A percentile compares a stretch with the other conserved stretches of the same genome.
Conservation (phyloP, 2,888 invertebrate genomes). For the Dolichomitus sp. region DNA sequence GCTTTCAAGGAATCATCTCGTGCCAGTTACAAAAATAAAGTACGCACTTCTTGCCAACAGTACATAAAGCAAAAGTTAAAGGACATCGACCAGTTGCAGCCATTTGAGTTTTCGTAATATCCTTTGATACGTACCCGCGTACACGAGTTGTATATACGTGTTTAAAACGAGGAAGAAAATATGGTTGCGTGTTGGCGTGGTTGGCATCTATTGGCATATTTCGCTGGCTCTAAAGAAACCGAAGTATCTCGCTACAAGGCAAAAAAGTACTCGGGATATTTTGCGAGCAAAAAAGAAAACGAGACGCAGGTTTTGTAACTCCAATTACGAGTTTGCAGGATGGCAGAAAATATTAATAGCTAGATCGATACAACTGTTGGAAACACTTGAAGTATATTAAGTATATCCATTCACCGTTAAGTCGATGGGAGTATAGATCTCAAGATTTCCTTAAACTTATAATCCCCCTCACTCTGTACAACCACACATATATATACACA, state of each 20-base stretch:
- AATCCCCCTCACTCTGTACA: neutral
- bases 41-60: neutral
- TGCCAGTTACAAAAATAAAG: neutral
- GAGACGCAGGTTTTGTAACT: constrained; percentile 12
- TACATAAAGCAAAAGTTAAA: constrained; percentile 37
- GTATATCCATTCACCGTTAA: constrained; percentile 29
- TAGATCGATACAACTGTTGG: constrained; percentile 37
- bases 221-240: constrained; percentile 43
- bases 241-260: constrained; percentile 23
- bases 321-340: constrained; percentile 8
- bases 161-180: constrained; percentile 20
- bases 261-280: constrained; percentile 18
- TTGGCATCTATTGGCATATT: constrained; percentile 48
- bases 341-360: constrained; percentile 29
- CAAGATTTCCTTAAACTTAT: constrained; percentile 39
- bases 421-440: constrained; percentile 42
- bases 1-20: neutral
- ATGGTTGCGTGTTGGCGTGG: constrained; percentile 52
- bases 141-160: neutral
- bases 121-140: constrained; percentile 38
- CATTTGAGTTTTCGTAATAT: constrained; percentile 32
- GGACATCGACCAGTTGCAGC: constrained; percentile 49
- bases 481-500: neutral
- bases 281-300: constrained; percentile 4
- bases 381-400: neutral